phyloP scores from a whole-genome alignment of 2,888 invertebrate species.

The Sturmia bella region DNA sequence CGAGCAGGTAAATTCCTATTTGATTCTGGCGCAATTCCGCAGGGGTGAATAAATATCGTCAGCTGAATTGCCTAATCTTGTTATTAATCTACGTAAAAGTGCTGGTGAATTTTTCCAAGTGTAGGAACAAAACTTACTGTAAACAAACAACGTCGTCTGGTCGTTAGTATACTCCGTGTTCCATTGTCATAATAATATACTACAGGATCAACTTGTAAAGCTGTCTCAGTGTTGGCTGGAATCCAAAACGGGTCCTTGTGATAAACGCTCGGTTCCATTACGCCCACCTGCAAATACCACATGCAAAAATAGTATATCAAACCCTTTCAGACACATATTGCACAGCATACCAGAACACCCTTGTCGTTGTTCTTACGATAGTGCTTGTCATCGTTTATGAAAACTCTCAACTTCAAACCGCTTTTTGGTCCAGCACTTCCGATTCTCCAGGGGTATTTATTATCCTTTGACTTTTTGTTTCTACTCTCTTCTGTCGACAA shows the following conservation, averaged over 20 bases:
- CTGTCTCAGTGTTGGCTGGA: conserved; percentile 76
- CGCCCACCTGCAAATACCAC: conserved; percentile 71
- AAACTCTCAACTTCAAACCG: conserved; percentile 73
- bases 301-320: neutral
- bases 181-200: conserved; percentile 78
- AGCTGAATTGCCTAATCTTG: too few species aligned
- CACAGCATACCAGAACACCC: conserved; percentile 74
- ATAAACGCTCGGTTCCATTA: conserved; percentile 78
- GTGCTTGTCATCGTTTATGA: conserved; percentile 75
- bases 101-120: too few species aligned
- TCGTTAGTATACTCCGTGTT: conserved; percentile 75
- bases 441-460: conserved; percentile 76
- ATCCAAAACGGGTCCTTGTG: conserved; percentile 73
- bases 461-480: conserved; percentile 72
- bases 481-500: conserved; percentile 76
- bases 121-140: conserved; percentile 75
- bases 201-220: conserved; percentile 77
- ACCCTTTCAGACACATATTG: neutral
- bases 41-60: too few species aligned
- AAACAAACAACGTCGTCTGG: conserved; percentile 77
- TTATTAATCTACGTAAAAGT: too few species aligned
- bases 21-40: too few species aligned
- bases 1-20: too few species aligned
- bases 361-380: conserved; percentile 72
- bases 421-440: conserved; percentile 76